A percentile compares a stretch with the other conserved stretches of the same genome.
Conservation (phyloP, 1,140 invertebrate species). For the Ganaspis sp. region DNA sequence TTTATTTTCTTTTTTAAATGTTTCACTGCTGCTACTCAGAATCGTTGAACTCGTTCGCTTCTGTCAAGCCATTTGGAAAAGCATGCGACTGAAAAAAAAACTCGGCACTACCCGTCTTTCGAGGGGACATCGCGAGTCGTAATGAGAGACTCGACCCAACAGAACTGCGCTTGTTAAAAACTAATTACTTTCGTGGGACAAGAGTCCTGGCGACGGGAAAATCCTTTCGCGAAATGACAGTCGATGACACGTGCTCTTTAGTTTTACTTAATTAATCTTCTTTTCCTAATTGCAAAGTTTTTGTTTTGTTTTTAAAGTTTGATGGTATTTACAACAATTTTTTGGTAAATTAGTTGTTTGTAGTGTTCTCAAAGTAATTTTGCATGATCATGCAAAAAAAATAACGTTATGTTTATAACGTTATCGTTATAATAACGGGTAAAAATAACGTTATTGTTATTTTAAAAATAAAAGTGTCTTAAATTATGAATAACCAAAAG, state of each 20-base stretch:
- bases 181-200: slow-evolving; percentile 43
- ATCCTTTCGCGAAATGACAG: slow-evolving; percentile 11
- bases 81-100: slow-evolving; percentile 50
- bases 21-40: background rate
- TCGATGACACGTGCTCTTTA: background rate
- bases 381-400: too few species aligned
- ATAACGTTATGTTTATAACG: too few species aligned
- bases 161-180: slow-evolving; percentile 58
- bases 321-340: too few species aligned
- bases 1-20: slow-evolving; percentile 14
- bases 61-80: slow-evolving; percentile 47
- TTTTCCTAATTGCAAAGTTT: background rate
- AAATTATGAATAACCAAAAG: too few species aligned
- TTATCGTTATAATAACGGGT: too few species aligned
- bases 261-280: background rate
- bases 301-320: too few species aligned
- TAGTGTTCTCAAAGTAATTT: too few species aligned
- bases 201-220: background rate
- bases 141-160: slow-evolving; percentile 56
- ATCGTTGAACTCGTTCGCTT: background rate
- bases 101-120: slow-evolving; percentile 37
- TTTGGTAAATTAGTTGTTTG: too few species aligned
- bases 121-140: slow-evolving; percentile 50
- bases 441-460: too few species aligned
- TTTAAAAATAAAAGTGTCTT: too few species aligned